Conservation (phyloP, 1,140 invertebrate genomes). For the Euwallacea fornicatus region DNA sequence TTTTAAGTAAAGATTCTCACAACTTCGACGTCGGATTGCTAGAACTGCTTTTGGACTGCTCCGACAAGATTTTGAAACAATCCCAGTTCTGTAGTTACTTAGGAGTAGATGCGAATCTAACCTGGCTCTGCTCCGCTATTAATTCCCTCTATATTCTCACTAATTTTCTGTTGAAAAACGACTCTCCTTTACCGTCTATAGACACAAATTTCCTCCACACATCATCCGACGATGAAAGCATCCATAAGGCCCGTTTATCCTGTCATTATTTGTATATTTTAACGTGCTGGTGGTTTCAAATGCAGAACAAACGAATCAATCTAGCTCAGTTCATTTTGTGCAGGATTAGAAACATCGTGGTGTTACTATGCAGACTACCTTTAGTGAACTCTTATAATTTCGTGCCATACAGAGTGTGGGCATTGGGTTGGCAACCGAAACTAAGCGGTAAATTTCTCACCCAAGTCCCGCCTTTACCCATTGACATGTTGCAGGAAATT, state of each 20-base stretch:
- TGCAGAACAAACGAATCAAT: conserved; percentile 39
- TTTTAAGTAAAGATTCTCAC: conserved; percentile 43
- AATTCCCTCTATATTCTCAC: conserved; percentile 52
- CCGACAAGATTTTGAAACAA: conserved; percentile 50
- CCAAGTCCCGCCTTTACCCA: conserved; percentile 60
- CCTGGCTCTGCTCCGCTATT: conserved; percentile 57
- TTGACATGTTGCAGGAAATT: conserved; percentile 71
- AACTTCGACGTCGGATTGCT: conserved; percentile 40
- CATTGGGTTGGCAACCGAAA: conserved; percentile 60
- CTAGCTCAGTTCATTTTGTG: conserved; percentile 55
- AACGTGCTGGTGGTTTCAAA: conserved; percentile 58
- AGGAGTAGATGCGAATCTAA: conserved; percentile 47
- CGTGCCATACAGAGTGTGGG: conserved; percentile 69
- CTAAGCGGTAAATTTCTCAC: conserved; percentile 60
- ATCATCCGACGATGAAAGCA: conserved; percentile 51
- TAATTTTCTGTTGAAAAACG: conserved; percentile 44
- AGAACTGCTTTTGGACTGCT: conserved; percentile 52
- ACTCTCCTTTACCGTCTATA: conserved; percentile 47
- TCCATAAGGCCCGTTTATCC: conserved; percentile 52
- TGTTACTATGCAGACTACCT: conserved; percentile 63
- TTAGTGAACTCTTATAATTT: conserved; percentile 70
- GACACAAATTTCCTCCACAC: conserved; percentile 47
- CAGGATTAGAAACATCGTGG: conserved; percentile 56
- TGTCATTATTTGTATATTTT: conserved; percentile 57
- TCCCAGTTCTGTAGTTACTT: conserved; percentile 51